phyloP scores from a whole-genome alignment of 2,113 vertebrate genomes.

The Azemiops feae region DNA sequence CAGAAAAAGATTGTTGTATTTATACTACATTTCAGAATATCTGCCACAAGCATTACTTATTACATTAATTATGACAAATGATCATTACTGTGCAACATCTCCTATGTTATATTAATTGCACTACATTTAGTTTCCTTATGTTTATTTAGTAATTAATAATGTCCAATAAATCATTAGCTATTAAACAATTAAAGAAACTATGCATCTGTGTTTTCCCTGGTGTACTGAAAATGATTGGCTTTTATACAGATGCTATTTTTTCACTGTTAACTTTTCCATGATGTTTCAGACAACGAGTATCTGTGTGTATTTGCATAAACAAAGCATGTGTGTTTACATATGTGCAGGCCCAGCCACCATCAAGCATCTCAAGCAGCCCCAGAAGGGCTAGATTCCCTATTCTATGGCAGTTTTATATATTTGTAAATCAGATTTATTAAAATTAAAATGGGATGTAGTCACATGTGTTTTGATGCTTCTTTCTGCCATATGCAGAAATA shows the following conservation, averaged over 20 bases:
- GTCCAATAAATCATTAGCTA: slow-evolving; percentile 57
- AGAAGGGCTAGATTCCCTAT: background rate
- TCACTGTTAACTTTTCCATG: background rate
- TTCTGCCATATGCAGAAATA: background rate
- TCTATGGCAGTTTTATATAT: background rate
- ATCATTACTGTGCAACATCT: slow-evolving; percentile 34
- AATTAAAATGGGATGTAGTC: background rate
- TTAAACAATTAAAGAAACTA: slow-evolving; percentile 57
- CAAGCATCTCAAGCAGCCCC: background rate
- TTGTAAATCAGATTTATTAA: background rate
- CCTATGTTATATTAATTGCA: slow-evolving; percentile 59
- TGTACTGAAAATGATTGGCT: slow-evolving; percentile 19
- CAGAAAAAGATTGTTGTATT: slow-evolving; percentile 34
- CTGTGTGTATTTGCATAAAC: background rate
- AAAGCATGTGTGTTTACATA: background rate
- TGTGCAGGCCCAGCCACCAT: background rate
- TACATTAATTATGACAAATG: slow-evolving; percentile 52
- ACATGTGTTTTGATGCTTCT: background rate
- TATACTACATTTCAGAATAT: background rate
- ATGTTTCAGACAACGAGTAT: background rate
- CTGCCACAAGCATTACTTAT: slow-evolving; percentile 45
- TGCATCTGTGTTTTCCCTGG: background rate
- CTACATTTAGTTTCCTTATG: slow-evolving; percentile 57
- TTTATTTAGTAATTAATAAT: slow-evolving; percentile 64
- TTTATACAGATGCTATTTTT: background rate